Percentiles rank a stretch among this genome's conserved stretches.
Conservation (phyloP, 2,888 invertebrate species). For the Drosophila mercatorum region DNA sequence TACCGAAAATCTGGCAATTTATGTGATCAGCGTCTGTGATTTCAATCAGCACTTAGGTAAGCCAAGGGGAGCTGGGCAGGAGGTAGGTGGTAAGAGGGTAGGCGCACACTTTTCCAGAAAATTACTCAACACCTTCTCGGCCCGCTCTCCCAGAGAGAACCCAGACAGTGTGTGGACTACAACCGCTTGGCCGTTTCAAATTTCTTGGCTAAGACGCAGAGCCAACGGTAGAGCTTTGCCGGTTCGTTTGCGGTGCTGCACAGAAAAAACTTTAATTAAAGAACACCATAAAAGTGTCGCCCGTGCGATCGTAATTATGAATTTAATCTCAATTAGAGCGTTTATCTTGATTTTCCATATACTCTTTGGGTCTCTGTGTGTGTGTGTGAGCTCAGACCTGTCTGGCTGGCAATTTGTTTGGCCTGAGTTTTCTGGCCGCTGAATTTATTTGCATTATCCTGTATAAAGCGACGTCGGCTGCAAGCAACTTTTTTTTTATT, state of each 20-base stretch:
- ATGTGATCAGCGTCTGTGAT: conserved; percentile 82
- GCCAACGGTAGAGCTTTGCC: not conserved
- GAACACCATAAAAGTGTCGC: conserved; percentile 84
- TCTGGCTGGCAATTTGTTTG: conserved; percentile 66
- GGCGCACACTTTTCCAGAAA: conserved; percentile 51
- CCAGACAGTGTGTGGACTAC: conserved; percentile 12
- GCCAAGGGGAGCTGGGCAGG: conserved; percentile 8
- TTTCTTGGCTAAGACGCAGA: conserved; percentile 50
- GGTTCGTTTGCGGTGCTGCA: conserved; percentile 31
- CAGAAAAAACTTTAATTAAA: conserved; percentile 81
- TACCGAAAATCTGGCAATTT: conserved; percentile 81
- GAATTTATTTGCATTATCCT: conserved; percentile 78
- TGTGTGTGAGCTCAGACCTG: conserved; percentile 34
- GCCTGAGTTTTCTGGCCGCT: conserved; percentile 52
- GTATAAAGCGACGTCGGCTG: conserved; percentile 20
- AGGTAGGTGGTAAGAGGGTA: conserved; percentile 3
- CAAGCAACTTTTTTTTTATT: conserved; percentile 36
- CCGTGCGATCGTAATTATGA: conserved; percentile 84
- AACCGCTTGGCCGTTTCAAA: conserved; percentile 62
- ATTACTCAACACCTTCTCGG: conserved; percentile 79
- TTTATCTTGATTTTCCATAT: conserved; percentile 76
- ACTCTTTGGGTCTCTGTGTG: conserved; percentile 13
- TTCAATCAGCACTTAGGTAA: conserved; percentile 73
- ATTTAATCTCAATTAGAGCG: conserved; percentile 84
- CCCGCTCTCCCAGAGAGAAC: conserved; percentile 22